Evolutionary conservation across 2,797 vertebrate species (phyloP), one percentile per base, ranked within the genome.

Genomic region (Neopelma chrysocephalum): DNA sequence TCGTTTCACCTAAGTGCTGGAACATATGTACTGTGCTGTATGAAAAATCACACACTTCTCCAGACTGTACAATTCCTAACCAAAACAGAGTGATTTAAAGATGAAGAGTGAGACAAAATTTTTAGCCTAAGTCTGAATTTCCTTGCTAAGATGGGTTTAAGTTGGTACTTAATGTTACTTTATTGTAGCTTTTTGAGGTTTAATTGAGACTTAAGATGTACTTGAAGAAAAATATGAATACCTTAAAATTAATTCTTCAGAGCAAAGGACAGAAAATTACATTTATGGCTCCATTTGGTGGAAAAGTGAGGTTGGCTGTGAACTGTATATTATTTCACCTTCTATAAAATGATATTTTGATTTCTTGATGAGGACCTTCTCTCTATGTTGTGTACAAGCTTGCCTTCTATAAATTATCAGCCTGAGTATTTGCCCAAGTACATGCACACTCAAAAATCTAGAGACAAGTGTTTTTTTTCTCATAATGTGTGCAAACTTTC

Each of bases 201-300:
- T 98, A 97, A 98, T 98, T 98, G 94, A 96, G 90, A 91, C 94
- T 97, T 97, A 97, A 97, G 95, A 90, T 93, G 73, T 93, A 95
- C 92, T 96, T 97, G 92, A 97, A 97, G 94, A 96, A 97, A 97
- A 97, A 97, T 96, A 96, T 95, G 95, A 97, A 96, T 95, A 95
- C 68, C 70, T 97, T 97, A 97, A 97, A 96, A 97, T 97, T 97
- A 97, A 96, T 97, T 96, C 94, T 96, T 97, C 92, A 97, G 90
- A 97, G 94, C 79, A 96, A 93, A 97, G 92, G 91, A 97, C 82
- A 96, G 96, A 94, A 94, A 95, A 95, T 93, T 96, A 83, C 89
- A 94, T 96, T 97, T 97, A 96, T 87, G 56, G 94, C 94, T 95
- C 75, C 81, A 96, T 96, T 97, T 97, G 82, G 96, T 96, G 83